Evolutionary conservation across 2,113 vertebrate species (phyloP).

Genomic region (Corvus cornix): DNA sequence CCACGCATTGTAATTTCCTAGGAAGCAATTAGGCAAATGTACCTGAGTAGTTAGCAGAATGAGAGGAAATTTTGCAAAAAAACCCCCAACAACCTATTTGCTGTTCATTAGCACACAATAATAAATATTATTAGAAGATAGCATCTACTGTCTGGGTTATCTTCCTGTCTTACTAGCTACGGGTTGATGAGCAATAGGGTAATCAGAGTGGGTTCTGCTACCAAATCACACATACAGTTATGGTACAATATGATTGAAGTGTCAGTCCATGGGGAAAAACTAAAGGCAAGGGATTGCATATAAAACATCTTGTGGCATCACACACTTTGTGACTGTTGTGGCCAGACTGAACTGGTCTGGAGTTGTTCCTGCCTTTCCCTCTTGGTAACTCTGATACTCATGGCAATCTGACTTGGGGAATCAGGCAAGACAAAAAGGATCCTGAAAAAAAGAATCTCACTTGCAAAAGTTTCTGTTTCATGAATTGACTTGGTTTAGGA

Average conservation of each 20-base stretch:
- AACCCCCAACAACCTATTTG: neutral
- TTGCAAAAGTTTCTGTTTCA: neutral
- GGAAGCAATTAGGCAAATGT: neutral
- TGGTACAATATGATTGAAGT: neutral
- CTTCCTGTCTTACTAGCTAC: neutral
- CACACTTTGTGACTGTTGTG: neutral
- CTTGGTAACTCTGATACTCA: neutral
- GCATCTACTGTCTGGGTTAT: neutral
- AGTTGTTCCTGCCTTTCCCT: neutral
- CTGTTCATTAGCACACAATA: neutral
- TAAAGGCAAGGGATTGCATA: neutral
- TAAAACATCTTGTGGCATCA: neutral
- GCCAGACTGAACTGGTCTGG: neutral
- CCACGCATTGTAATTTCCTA: rapidly evolving
- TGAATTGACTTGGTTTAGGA: neutral
- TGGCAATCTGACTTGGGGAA: neutral
- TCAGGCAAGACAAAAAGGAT: neutral
- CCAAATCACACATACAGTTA: neutral
- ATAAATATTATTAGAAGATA: neutral
- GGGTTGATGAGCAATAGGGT: neutral
- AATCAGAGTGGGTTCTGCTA: neutral
- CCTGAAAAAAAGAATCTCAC: neutral
- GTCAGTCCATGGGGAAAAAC: neutral
- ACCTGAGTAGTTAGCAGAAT: neutral
- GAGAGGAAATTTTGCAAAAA: neutral